Base-by-base conservation (phyloP, 1,140 invertebrate genomes). In the Drepana arcuata region DNA sequence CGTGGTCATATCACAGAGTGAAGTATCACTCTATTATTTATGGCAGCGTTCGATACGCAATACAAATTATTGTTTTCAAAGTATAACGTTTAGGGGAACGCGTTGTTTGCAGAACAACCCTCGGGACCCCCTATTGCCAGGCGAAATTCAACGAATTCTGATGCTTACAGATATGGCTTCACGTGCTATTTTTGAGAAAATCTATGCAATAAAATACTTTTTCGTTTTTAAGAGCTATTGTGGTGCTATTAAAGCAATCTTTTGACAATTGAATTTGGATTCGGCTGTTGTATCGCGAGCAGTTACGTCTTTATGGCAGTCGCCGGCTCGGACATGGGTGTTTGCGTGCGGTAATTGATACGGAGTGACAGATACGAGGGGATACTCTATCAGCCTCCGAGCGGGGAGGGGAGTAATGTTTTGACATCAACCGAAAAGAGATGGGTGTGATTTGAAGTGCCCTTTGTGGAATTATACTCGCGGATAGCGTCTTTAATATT, bases 41-140 rank as follows among this genome's bases (percentile, higher is more conserved):
- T 79, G 57, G 66, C 73, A 70, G 63, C 73, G 68, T 82, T 79
- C 77, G 77, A 79, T 82, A 82, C 77, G 77, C 74, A 82, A 82
- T 78, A 82, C 74, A 82, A 82, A 82, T 82, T 82, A 79, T 82
- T 79, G 77, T 82, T 82, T 82, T 82, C 77, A 82, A 82, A 82
- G 77, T 82, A 82, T 82, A 82, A 75, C 77, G 74, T 82, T 82
- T 75, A 79, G 74, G 77, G 77, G 74, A 72, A 64, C 61, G 48
- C 58, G 62, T 66, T 82, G 77, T 82, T 82, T 82, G 71, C 63
- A 42, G 51, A 75, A 58, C 62, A 69, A 75, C 74, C 77, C 75
- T 75, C 53, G 59, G 70, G 50, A 44, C 35, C 41, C 48, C 18
- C 18, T 4, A 9, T 21, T 4, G 18, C 18, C 18, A 9, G 18